These are phyloP conservation scores for Festucalex cinctus DNA, from an alignment of 2,113 vertebrate genomes.

Conservation along the genomic window DNA sequence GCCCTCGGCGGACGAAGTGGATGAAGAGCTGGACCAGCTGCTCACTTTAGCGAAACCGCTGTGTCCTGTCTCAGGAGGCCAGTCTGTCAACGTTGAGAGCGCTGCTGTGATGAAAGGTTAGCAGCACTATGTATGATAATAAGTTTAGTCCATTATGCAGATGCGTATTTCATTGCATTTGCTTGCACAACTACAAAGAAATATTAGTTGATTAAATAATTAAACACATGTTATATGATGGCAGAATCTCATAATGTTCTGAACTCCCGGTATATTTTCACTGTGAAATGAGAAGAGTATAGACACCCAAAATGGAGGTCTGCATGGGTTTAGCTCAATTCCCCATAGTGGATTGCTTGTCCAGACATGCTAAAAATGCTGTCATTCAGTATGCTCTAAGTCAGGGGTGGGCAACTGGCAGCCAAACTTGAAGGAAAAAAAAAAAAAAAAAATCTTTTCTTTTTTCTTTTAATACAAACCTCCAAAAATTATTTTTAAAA, in stretches of 20 bases:
- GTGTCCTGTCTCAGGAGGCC: conserved; percentile 17
- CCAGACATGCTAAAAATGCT: too few relatives aligned
- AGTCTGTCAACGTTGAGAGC: conserved; percentile 1
- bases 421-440: too few relatives aligned
- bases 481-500: too few relatives aligned
- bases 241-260: neutral
- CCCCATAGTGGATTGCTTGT: too few relatives aligned
- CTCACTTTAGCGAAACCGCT: conserved; percentile 77
- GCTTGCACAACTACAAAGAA: too few relatives aligned
- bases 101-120: conserved; percentile 33
- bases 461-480: too few relatives aligned
- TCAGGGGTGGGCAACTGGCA: too few relatives aligned
- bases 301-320: neutral
- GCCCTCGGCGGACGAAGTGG: conserved; percentile 54
- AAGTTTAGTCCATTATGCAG: neutral
- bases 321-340: neutral
- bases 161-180: neutral
- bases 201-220: neutral
- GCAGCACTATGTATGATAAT: conserved; percentile 21
- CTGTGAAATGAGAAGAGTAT: too few relatives aligned
- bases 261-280: neutral
- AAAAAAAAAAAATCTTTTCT: too few relatives aligned
- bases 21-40: conserved; percentile 86
- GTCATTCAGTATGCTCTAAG: too few relatives aligned
- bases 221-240: neutral